A percentile compares a stretch with the other conserved stretches of the same genome.
Conservation (phyloP, 1,140 invertebrate species). For the Goniozus legneri region DNA sequence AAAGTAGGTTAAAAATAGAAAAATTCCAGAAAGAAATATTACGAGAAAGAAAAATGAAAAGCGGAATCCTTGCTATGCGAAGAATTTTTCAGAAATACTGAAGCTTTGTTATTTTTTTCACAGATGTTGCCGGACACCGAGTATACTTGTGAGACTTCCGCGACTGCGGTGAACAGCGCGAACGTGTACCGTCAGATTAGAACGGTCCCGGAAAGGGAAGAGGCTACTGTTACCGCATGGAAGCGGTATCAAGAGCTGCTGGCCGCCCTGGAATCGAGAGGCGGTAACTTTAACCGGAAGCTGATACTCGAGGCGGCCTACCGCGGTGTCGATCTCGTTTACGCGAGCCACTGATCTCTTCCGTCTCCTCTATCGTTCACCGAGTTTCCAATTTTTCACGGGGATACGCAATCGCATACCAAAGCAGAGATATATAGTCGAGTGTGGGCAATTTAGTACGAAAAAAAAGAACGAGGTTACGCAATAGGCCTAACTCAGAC, state of each 20-base stretch:
- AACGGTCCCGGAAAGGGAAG: constrained; percentile 30
- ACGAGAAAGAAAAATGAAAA: not conserved
- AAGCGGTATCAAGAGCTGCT: constrained; percentile 37
- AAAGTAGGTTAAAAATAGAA: not conserved
- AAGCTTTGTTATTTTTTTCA: too few relatives aligned
- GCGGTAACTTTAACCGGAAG: constrained; percentile 34
- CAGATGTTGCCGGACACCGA: constrained; percentile 41
- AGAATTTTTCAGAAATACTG: too few relatives aligned
- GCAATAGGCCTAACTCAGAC: too few relatives aligned
- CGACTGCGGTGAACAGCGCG: constrained; percentile 24
- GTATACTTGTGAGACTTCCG: constrained; percentile 23
- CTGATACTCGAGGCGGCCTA: constrained; percentile 41
- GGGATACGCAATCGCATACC: constrained; percentile 14
- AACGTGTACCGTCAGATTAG: constrained; percentile 26
- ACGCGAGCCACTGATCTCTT: constrained; percentile 25
- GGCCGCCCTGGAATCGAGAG: constrained; percentile 31
- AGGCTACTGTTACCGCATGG: constrained; percentile 38
- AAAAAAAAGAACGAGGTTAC: too few relatives aligned
- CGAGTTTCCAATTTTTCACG: too few relatives aligned
- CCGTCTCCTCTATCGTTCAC: too few relatives aligned
- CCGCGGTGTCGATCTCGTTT: constrained; percentile 39
- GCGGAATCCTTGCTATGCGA: constrained; percentile 1
- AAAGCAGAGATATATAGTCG: too few relatives aligned
- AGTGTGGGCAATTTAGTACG: too few relatives aligned
- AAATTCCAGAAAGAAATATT: not conserved